phyloP scores from a whole-genome alignment of 2,113 vertebrate genomes.

The Cathartes aura region DNA sequence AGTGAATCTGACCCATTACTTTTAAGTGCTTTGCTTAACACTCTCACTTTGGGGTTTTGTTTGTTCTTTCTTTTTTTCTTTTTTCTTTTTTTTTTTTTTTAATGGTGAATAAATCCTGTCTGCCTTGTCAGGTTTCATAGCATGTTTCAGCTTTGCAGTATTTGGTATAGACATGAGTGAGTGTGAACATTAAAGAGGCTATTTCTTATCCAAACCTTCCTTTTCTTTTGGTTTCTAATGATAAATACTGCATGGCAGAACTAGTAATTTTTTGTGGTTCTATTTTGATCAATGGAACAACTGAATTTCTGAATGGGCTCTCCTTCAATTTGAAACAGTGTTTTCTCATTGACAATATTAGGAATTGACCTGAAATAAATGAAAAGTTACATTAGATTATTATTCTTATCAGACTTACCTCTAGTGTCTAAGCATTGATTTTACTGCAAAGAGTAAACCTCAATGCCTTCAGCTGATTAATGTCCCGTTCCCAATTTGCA shows the following conservation, averaged over 20 bases:
- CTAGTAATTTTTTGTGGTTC: neutral
- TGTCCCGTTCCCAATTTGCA: neutral
- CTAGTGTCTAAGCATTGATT: neutral
- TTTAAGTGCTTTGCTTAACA: neutral
- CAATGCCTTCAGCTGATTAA: conserved; percentile 5
- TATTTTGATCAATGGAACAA: neutral
- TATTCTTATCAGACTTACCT: conserved; percentile 16
- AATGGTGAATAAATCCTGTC: neutral
- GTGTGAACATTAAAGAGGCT: neutral
- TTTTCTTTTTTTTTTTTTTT: neutral
- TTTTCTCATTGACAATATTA: neutral
- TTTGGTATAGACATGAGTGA: neutral
- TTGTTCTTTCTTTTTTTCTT: neutral
- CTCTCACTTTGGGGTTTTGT: neutral
- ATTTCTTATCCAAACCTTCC: neutral
- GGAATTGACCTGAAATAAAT: neutral
- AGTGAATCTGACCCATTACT: neutral
- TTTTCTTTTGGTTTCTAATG: neutral
- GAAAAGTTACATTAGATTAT: neutral
- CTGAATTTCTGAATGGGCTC: neutral
- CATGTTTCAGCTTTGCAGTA: neutral
- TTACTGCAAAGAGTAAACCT: neutral
- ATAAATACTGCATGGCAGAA: neutral
- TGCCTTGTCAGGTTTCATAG: neutral
- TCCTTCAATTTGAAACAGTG: neutral